Evolutionary conservation across 30 jellyfish, hydroid and myxozoan species (phyloP), one percentile per base, ranked within the genome.

Genomic region (Cassiopea andromeda): DNA sequence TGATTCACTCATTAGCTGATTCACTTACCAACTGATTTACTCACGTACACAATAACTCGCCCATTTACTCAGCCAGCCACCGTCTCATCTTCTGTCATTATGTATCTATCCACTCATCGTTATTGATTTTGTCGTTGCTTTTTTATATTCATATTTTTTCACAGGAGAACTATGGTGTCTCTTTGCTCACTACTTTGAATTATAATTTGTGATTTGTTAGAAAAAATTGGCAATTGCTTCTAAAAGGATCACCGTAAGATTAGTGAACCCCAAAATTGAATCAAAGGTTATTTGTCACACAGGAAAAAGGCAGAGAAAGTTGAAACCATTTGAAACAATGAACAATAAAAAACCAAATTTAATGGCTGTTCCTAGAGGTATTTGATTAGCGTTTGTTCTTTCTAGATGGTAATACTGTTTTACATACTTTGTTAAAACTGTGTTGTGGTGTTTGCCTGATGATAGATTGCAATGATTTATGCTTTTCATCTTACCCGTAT

Each of bases 361-460:
- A 10, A 74, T 89, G 86, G 67, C 75, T 44, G 89, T 89, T 57
- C 92, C 97, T 7, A 68, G 77, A 73, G 97, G 97, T 89, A 71
- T 18, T 0, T 3, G 12, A 3, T 0, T 54, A 54, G 64, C 7
- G 0, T 54, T 54, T 54, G 64, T 6, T 10, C 7, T 10, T 54
- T 0, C 64, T 3, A 10, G 12, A 3, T 54, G 10, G 64, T 3
- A 3, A 54, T 6, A 54, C 12, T 3, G 64, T 54, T 0, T 27
- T 27, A 27, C 38, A 27, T 27, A 27, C 38, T 27, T 27, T 27
- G 0, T 27, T 27, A 27, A 27, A 27, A 27, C 38, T 27, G 38
- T 27, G 38, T 27, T 27, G 0, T 27, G 38, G 38, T 27, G 0
- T 27, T 27, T 27, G 38, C 38, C 38, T 27, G 38, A 27, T 27